phyloP scores from a whole-genome alignment of 2,113 vertebrate genomes.

The Eolophus roseicapilla region DNA sequence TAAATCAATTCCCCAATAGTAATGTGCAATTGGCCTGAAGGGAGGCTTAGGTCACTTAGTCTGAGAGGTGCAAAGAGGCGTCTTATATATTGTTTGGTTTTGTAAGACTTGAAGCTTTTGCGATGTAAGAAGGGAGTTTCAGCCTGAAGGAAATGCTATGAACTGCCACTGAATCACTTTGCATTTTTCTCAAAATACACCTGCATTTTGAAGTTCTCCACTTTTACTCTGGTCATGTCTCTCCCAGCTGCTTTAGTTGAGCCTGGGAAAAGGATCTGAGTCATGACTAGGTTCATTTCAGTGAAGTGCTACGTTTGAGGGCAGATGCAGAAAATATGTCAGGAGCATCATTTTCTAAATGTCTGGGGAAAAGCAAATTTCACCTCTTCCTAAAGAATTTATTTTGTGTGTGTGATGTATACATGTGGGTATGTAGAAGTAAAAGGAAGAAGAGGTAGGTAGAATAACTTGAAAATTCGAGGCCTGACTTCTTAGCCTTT shows the following conservation, averaged over 20 bases:
- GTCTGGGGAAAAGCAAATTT: slow-evolving; percentile 14
- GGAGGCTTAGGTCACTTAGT: slow-evolving; percentile 19
- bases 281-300: slow-evolving; percentile 31
- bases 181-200: background rate
- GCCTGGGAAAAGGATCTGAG: slow-evolving; percentile 72
- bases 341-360: slow-evolving; percentile 1
- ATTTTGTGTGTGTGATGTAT: background rate
- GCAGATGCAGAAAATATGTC: background rate
- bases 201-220: background rate
- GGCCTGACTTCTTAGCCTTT: slow-evolving; percentile 17
- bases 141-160: background rate
- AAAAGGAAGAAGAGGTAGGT: background rate
- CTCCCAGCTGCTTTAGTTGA: slow-evolving; percentile 27
- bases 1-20: slow-evolving; percentile 20
- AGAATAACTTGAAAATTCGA: slow-evolving; percentile 29
- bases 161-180: background rate
- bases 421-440: background rate
- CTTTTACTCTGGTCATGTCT: slow-evolving; percentile 36
- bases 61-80: slow-evolving; percentile 36
- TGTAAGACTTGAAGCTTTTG: background rate
- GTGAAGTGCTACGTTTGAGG: slow-evolving; percentile 5
- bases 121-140: background rate
- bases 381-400: background rate
- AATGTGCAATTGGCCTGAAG: slow-evolving; percentile 12
- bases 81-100: background rate